These are phyloP conservation scores for Chloroceryle inda DNA, from an alignment of 2,797 vertebrate genomes.

Conservation along the genomic window DNA sequence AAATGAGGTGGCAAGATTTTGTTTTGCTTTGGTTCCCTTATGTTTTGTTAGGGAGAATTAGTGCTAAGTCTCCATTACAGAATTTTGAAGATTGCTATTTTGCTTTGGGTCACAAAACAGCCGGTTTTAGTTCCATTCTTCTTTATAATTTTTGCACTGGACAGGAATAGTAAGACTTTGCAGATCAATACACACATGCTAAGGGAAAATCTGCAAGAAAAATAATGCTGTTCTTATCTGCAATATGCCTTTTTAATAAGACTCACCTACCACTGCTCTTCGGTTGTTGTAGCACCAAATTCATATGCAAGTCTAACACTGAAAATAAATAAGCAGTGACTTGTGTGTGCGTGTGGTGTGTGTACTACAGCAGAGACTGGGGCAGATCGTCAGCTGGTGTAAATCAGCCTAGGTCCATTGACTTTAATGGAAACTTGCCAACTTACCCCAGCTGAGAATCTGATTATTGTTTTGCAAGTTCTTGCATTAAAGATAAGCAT, in stretches of 20 bases:
- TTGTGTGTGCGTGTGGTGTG: background rate
- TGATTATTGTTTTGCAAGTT: conserved; percentile 75
- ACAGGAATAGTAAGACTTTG: background rate
- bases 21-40: background rate
- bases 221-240: background rate
- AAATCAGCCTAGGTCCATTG: conserved; percentile 74
- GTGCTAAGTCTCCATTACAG: background rate
- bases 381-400: conserved; percentile 73
- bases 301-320: conserved; percentile 21
- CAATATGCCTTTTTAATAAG: background rate
- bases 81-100: background rate
- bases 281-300: background rate
- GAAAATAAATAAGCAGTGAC: conserved; percentile 34
- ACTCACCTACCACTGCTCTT: background rate
- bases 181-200: background rate
- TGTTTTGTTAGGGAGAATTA: background rate
- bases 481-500: conserved; percentile 71
- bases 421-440: conserved; percentile 75
- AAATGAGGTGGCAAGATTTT: background rate
- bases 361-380: conserved; percentile 42
- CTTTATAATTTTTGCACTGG: background rate
- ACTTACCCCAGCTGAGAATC: conserved; percentile 72
- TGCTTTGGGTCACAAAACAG: background rate
- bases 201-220: conserved; percentile 2
- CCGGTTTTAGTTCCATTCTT: background rate